phyloP scores from a whole-genome alignment of 2,113 vertebrate genomes.

The Hyaena hyaena region DNA sequence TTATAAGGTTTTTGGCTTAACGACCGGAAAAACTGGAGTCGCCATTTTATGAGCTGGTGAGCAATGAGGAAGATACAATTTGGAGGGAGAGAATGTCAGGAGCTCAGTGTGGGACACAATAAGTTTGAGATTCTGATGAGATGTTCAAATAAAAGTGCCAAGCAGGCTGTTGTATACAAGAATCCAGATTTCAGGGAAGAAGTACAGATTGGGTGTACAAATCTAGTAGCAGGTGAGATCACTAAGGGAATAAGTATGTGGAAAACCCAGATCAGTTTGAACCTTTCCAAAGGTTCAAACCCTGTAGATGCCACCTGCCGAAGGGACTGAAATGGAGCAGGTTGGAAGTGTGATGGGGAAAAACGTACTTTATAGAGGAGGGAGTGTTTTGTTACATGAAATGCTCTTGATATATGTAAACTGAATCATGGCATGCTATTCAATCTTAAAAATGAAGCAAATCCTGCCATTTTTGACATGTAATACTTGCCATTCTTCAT shows the following conservation, averaged over 20 bases:
- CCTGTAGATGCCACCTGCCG: background rate
- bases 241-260: background rate
- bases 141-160: background rate
- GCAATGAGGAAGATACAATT: background rate
- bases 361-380: background rate
- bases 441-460: background rate
- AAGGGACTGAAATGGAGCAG: background rate
- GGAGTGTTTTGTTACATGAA: background rate
- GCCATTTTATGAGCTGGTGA: background rate
- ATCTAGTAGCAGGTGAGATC: background rate
- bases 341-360: background rate
- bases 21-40: background rate
- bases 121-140: background rate
- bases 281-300: background rate
- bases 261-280: background rate
- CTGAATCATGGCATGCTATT: background rate
- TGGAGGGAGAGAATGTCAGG: background rate
- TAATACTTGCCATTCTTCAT: background rate
- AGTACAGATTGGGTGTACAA: background rate
- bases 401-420: background rate
- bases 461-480: background rate
- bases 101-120: background rate
- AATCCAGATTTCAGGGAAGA: background rate
- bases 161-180: background rate
- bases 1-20: background rate